Base-by-base conservation (phyloP, 2,113 vertebrate genomes). In the Leptocoma aspasia region DNA sequence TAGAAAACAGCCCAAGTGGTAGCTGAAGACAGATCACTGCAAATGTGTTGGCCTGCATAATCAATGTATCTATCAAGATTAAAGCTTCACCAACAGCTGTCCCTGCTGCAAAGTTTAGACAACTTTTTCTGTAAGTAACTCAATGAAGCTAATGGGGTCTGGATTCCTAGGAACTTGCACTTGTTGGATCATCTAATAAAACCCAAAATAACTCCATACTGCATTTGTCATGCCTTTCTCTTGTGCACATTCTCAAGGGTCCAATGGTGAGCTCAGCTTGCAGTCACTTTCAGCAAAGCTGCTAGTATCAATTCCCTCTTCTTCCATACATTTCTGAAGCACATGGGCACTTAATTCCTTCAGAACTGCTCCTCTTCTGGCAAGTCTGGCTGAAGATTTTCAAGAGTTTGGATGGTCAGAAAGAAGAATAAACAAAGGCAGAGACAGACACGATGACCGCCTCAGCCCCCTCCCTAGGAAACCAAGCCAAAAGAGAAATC, bases 191-290 rank as follows among this genome's bases (percentile, higher is more conserved):
- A 15, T 13, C 56, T 54, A 54, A 73, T 17, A 11, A 52, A 95
- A 75, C 3, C 21, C 27, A 17, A 15, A 78, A 50, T 19, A 71
- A 24, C 21, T 31, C 24, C 10, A 10, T 11, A 35, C 10, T 4
- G 3, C 3, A 22, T 39, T 81, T n/a, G 28, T 5, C 27, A 68
- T 6, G 14, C 9, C 37, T 30, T 70, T 77, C 31, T 59, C 39
- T 68, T 19, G 20, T 1, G 1, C 13, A 49, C 30, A 54, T 39
- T 78, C 65, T 23, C 5, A 0, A 2, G 60, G 27, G 21, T 6
- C 26, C 63, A 50, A 9, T 5, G 12, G 1, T 3, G 6, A 68
- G 15, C 18, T 71, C 31, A 87, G 13, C 9, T 60, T 64, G 27
- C 31, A 68, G 41, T 28, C 24, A 19, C 27, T 47, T 63, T 37